A percentile compares a stretch with the other conserved stretches of the same genome.
These are phyloP conservation scores for Parapsyche elsis DNA, from an alignment of 1,140 invertebrate species.

Conservation along the genomic window DNA sequence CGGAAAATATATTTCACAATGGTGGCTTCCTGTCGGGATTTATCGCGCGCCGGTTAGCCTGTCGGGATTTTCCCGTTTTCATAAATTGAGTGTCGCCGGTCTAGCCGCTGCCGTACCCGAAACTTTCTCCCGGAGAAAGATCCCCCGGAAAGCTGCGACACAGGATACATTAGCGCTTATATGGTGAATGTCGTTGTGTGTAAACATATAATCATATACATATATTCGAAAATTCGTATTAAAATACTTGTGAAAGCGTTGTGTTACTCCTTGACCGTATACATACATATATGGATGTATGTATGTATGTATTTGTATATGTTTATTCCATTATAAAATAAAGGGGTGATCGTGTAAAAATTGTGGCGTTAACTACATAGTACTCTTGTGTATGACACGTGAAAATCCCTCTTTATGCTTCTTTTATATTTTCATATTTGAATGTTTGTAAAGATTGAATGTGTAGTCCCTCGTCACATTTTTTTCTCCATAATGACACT, in stretches of 20 bases:
- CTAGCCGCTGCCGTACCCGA: not conserved
- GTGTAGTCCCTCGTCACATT: too few species aligned
- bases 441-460: too few species aligned
- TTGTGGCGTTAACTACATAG: too few species aligned
- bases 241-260: too few species aligned
- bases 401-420: too few species aligned
- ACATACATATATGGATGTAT: not conserved
- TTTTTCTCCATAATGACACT: too few species aligned
- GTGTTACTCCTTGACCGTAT: not conserved
- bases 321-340: not conserved
- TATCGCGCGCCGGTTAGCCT: not conserved
- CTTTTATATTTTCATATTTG: too few species aligned
- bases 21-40: not conserved
- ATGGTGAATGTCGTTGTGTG: too few species aligned
- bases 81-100: not conserved
- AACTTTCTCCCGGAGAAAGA: not conserved
- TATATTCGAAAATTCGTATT: too few species aligned
- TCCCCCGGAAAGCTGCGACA: not conserved
- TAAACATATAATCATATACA: too few species aligned
- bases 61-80: conserved; percentile 2
- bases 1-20: conserved; percentile 17
- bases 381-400: too few species aligned
- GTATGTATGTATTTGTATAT: not conserved
- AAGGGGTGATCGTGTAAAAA: too few species aligned
- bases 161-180: not conserved